phyloP scores from a whole-genome alignment of 2,888 invertebrate species.

The Diabrotica balteata region DNA sequence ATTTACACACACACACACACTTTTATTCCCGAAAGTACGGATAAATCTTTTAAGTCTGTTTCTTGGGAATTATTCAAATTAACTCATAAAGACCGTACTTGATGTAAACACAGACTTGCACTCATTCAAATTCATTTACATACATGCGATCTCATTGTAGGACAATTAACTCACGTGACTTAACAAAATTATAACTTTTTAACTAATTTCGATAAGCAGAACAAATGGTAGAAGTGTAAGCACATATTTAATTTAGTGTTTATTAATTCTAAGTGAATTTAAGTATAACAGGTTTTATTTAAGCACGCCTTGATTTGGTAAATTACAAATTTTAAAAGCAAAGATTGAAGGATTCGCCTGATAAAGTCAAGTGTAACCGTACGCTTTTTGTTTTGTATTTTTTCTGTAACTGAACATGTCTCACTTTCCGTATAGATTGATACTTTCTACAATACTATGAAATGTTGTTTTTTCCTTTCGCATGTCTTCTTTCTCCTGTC shows the following conservation, averaged over 20 bases:
- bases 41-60: slow-evolving; percentile 1
- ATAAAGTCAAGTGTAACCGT: too few relatives aligned
- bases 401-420: too few relatives aligned
- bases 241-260: not conserved
- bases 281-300: too few relatives aligned
- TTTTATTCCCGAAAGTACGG: slow-evolving; percentile 2
- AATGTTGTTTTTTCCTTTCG: too few relatives aligned
- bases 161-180: slow-evolving; percentile 35
- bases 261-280: too few relatives aligned
- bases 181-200: slow-evolving; percentile 29
- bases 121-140: slow-evolving; percentile 33
- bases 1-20: not conserved
- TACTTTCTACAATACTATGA: too few relatives aligned
- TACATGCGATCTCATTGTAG: slow-evolving; percentile 33
- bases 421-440: too few relatives aligned
- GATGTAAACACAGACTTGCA: slow-evolving; percentile 32
- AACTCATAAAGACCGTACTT: slow-evolving; percentile 29
- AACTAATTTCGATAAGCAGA: slow-evolving; percentile 12
- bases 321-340: too few relatives aligned
- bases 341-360: too few relatives aligned
- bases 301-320: too few relatives aligned
- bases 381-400: too few relatives aligned
- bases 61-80: slow-evolving; percentile 33
- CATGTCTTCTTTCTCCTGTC: too few relatives aligned
- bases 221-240: not conserved